These are phyloP conservation scores for Sinotaia quadrata DNA, from an alignment of 2,888 invertebrate genomes.

Conservation along the genomic window DNA sequence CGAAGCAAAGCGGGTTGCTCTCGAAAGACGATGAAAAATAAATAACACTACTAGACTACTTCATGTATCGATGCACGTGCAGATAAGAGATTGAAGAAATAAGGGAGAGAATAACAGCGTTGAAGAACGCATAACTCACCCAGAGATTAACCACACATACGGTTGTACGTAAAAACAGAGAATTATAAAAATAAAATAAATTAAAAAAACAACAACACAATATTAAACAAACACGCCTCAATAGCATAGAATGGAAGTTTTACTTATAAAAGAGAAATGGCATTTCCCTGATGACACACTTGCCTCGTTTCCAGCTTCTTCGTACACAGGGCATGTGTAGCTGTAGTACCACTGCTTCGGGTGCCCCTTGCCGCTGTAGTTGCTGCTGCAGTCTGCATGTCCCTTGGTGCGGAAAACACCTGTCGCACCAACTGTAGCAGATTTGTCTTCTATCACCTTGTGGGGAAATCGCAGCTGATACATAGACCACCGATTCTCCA, in stretches of 20 bases:
- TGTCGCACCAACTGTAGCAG: background rate
- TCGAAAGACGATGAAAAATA: too few species aligned
- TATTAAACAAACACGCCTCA: too few species aligned
- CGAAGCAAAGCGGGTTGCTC: too few species aligned
- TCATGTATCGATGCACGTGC: too few species aligned
- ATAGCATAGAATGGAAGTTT: background rate
- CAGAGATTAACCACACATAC: background rate
- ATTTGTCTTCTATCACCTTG: background rate
- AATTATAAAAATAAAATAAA: too few species aligned
- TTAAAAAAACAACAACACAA: too few species aligned
- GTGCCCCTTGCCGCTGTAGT: background rate
- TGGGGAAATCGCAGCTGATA: conserved; percentile 32
- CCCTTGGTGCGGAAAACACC: background rate
- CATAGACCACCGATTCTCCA: conserved; percentile 38
- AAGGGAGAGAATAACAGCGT: too few species aligned
- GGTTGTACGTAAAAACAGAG: too few species aligned
- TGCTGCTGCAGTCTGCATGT: background rate
- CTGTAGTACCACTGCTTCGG: conserved; percentile 11
- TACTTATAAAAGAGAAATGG: background rate
- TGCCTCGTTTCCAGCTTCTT: background rate
- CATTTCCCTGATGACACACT: background rate
- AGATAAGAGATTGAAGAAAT: too few species aligned
- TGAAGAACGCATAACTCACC: too few species aligned
- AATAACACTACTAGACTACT: too few species aligned
- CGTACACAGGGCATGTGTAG: conserved; percentile 7